These are phyloP conservation scores for Lutjanus campechanus DNA, from an alignment of 2,797 vertebrate species.

Conservation along the genomic window DNA sequence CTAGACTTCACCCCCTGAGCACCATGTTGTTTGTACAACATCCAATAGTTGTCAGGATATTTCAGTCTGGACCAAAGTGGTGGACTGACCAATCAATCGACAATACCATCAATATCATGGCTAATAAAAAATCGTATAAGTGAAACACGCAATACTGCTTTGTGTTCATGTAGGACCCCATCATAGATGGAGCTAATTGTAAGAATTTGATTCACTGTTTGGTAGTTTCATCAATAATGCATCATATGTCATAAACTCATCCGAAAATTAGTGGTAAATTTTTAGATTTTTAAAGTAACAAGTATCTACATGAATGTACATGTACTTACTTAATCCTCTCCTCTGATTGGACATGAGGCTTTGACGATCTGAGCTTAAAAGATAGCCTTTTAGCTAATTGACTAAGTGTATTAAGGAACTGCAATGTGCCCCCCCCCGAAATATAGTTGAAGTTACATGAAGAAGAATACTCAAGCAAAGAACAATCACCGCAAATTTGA, in stretches of 20 bases:
- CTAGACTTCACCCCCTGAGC: neutral
- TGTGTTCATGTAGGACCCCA: too few species aligned
- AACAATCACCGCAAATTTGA: neutral
- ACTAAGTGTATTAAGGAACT: too few species aligned
- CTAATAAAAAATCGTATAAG: neutral
- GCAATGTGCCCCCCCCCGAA: too few species aligned
- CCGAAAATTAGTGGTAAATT: neutral
- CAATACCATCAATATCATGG: neutral
- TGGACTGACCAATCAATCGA: too few species aligned
- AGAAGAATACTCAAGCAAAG: neutral
- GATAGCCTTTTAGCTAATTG: too few species aligned
- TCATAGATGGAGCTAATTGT: neutral
- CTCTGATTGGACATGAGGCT: too few species aligned
- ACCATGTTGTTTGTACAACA: neutral
- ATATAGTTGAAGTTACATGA: too few species aligned
- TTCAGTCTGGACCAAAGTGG: neutral
- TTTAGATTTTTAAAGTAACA: neutral
- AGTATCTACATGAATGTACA: too few species aligned
- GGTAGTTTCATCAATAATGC: neutral
- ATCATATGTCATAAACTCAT: neutral
- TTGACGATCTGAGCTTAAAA: too few species aligned
- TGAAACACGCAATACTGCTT: too few species aligned
- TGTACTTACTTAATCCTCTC: too few species aligned
- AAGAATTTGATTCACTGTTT: neutral
- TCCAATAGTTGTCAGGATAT: neutral